Evolutionary conservation across 2,113 vertebrate genomes (phyloP), one percentile per base, ranked within the genome.

Genomic region (Passer montanus): DNA sequence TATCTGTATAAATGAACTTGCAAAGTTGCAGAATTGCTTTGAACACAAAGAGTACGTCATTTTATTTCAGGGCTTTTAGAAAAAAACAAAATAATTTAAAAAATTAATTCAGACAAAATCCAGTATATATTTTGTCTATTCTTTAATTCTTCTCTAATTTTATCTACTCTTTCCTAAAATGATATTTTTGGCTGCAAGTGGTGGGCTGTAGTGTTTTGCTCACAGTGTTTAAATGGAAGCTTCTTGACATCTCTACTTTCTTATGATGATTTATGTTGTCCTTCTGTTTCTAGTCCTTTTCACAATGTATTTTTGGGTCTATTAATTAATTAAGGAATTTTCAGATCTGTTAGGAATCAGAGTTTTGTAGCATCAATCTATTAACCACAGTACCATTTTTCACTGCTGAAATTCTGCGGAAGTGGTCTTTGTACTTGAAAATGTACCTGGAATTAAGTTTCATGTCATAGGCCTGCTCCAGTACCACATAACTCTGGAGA

Each of bases 11-110:
- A 53, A n/a, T 43, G 46, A 84, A 50, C 37, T 53, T 2, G 2
- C 7, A 50, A 23, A n/a, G 20, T 73, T 63, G 33, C 39, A 19
- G 44, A 73, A 75, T 28, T 44, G 15, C 15, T 90, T 76, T 60
- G 73, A 46, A 81, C 10, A 46, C 26, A 77, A 64, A 13, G 11
- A 68, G 18, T 28, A 19, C 0, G 0, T 26, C 0, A 49, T 44
- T 76, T 80, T 68, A 31, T 63, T 84, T 31, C 14, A 53, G 21
- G 52, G 27, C 9, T 76, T 58, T 55, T 44, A 41, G 9, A 79
- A 46, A 79, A 91, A 79, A 35, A 0, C 0, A 5, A 53, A 82
- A 39, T 26, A 35, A 9, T 77, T 56, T 56, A 0, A 13, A 59
- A 87, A 81, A 43, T 10, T 27, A 74, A 62, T 20, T 41, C 27